Base-by-base conservation (phyloP, 2,888 invertebrate genomes). In the Patella ulyssiponensis region DNA sequence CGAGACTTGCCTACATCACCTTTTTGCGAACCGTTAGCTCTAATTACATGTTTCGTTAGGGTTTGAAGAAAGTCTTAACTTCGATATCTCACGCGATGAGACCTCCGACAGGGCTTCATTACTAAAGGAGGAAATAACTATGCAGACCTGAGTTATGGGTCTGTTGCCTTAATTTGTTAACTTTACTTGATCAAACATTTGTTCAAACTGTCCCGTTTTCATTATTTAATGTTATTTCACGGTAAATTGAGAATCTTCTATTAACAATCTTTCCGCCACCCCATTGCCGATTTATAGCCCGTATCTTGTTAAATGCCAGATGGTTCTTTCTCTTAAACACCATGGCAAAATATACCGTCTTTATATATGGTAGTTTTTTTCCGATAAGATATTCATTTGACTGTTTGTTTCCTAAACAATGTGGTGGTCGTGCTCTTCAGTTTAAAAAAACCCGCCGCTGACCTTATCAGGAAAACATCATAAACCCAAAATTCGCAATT, bases 161-260 rank as follows among this genome's bases (percentile, higher is more conserved):
- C 44, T 44, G 44, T 44, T 44, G 44, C 44, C 44, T 44, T 44
- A 44, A 44, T 44, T 44, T 44, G 44, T 44, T 44, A 44, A 44
- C 44, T 44, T 44, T 44, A 44, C 44, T 44, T 20, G 64, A 64
- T 20, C 23, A 64, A 23, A 23, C 23, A 58, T 64, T 64, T 64
- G 64, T 64, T 23, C 9, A 64, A 23, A 20, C 20, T 64, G 64
- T 20, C 64, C 64, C 17, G 20, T 14, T 64, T 23, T 23, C 20
- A 11, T 23, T 64, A 11, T 23, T 64, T 64, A 23, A 64, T 23
- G 20, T 20, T 64, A 23, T 64, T 64, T 64, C 64, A 23, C 64
- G 23, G 64, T 64, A 64, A 64, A 64, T 64, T 64, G 23, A 64
- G 64, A 64, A 64, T 64, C 23, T 64, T 12, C 64, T 64, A 23